These are phyloP conservation scores for Leucopternis melanops DNA, from an alignment of 2,113 vertebrate genomes.

Conservation along the genomic window DNA sequence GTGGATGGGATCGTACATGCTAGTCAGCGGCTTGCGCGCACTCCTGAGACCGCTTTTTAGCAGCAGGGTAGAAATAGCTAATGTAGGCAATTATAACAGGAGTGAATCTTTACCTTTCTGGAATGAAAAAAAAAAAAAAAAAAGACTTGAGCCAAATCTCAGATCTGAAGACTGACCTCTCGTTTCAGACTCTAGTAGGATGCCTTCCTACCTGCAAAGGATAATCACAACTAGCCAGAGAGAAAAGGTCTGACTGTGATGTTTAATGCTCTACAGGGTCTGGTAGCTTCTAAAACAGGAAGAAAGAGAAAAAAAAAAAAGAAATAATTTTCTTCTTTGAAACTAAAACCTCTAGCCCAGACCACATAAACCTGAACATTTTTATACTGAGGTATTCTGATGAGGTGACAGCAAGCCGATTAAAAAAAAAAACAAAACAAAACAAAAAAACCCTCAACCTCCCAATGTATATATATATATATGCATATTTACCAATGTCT, in stretches of 20 bases:
- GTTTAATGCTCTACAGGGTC: neutral
- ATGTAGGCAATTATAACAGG: slow-evolving; percentile 17
- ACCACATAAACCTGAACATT: neutral
- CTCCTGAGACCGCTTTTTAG: slow-evolving; percentile 4
- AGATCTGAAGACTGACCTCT: slow-evolving; percentile 43
- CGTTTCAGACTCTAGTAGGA: neutral
- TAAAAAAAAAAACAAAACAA: neutral
- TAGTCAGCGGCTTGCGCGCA: neutral
- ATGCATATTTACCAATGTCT: neutral
- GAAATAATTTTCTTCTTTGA: neutral
- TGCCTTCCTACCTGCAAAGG: neutral
- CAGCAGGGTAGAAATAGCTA: neutral
- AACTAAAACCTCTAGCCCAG: neutral
- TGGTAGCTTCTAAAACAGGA: neutral
- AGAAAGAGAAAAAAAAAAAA: neutral
- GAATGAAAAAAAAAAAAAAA: neutral
- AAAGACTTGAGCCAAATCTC: neutral
- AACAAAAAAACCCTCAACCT: fast-evolving
- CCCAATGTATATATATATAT: neutral
- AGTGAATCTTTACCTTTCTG: neutral
- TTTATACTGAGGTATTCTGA: neutral
- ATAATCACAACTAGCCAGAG: neutral
- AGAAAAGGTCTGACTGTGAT: slow-evolving; percentile 17
- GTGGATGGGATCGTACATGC: neutral
- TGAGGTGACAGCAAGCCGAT: neutral